Base-by-base conservation (phyloP, 2,113 vertebrate genomes). In the Limanda limanda region DNA sequence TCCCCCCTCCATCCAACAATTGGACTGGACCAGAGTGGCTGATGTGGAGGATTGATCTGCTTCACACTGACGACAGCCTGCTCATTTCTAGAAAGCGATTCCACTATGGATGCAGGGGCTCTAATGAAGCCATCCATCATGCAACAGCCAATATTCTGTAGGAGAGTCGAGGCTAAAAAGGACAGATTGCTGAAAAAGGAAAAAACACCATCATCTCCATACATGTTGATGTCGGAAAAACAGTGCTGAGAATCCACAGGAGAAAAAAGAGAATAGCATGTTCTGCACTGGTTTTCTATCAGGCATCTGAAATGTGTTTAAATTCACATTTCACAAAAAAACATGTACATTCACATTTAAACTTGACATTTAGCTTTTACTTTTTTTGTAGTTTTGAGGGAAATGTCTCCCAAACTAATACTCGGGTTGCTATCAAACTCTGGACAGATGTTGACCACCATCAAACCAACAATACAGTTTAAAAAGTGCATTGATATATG, bases 111-210 rank as follows among this genome's bases (percentile, higher is more conserved):
- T 83, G 84, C 74, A 27, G 73, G 73, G 15, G 70, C 64, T 80
- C 56, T 92, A 88, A 91, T 92, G 81, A 92, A 92, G 83, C 59
- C 83, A 89, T 92, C 84, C 86, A 86, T 93, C 92, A 91, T 70
- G 68, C 55, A 54, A 42, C 57, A 77, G 87, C 78, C 84, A 40
- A 88, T 87, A 86, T 58, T 83, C 47, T 67, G 71, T 68, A 14
- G 63, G 55, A 80, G 68, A 75, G 78, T 51, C 67, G 45, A 25
- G 68, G 56, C 48, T 64, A 86, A 85, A 83, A 90, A 71, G 73
- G 62, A 52, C 54, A 11, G 55, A 78, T 63, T 79, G 69, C 77
- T 24, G 74, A 74, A 81, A 82, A 27, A 27, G 25, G 5, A 31
- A 31, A 20, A 37, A 60, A 35, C 2, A 79, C 71, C 35, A 67